Conservation (phyloP, 2,888 invertebrate species). For the Leptinotarsa haldemani region DNA sequence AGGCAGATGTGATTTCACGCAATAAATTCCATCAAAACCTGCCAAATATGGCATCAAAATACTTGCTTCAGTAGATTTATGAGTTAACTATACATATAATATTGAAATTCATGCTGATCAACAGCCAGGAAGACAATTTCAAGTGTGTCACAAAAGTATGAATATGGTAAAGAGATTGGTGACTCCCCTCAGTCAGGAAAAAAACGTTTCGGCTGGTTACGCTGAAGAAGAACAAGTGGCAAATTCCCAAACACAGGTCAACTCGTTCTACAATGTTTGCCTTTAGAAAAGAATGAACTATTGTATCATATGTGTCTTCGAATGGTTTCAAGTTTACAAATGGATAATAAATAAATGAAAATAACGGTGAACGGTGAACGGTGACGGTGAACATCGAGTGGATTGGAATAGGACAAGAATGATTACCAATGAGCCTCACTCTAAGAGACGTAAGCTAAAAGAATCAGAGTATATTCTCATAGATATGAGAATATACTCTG, state of each 20-base stretch:
- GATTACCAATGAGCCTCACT: no score
- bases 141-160: conserved; percentile 30
- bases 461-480: no score
- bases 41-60: conserved; percentile 52
- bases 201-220: conserved; percentile 40
- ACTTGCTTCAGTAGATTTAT: conserved; percentile 47
- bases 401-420: no score
- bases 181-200: conserved; percentile 29
- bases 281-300: conserved; percentile 41
- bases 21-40: conserved; percentile 55
- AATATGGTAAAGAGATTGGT: conserved; percentile 34
- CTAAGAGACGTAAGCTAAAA: no score
- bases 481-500: no score
- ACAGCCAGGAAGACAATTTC: conserved; percentile 38
- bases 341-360: no score
- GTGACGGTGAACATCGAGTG: no score
- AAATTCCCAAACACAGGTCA: conserved; percentile 1
- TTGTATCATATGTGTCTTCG: conserved; percentile 40
- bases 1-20: conserved; percentile 49
- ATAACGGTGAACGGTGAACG: no score
- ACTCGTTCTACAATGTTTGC: conserved; percentile 36
- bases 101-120: conserved; percentile 40
- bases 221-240: conserved; percentile 21
- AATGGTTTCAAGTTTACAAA: neutral
- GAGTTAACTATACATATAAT: conserved; percentile 39